Evolutionary conservation across 2,113 vertebrate species (phyloP).

Genomic region (Salminus brasiliensis): DNA sequence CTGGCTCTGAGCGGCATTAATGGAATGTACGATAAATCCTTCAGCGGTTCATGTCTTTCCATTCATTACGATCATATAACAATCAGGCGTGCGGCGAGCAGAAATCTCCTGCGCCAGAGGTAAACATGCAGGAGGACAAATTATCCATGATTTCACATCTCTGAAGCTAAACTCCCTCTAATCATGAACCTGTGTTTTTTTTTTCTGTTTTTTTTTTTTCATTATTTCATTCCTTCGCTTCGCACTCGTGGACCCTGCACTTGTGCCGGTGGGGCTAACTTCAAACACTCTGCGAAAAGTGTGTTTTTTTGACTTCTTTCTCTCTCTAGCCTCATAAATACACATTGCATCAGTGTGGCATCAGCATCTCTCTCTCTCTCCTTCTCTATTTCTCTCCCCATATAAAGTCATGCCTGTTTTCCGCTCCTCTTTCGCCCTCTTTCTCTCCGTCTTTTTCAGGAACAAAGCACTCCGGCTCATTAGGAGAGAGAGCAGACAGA

Average conservation of each 20-base stretch:
- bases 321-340: conserved; percentile 22
- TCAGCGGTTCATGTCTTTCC: not conserved
- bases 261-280: conserved; percentile 31
- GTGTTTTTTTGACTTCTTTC: conserved; percentile 33
- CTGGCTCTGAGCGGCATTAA: not conserved
- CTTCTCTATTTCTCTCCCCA: not conserved
- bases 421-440: conserved; percentile 23
- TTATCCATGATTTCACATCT: not conserved
- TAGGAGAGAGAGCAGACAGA: conserved; percentile 45
- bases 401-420: conserved; percentile 42
- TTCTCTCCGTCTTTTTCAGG: too few relatives aligned
- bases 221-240: conserved; percentile 12
- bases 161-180: not conserved
- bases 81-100: not conserved
- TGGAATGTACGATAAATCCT: conserved; percentile 11
- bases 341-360: conserved; percentile 53
- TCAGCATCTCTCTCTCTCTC: conserved; percentile 40
- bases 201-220: conserved; percentile 27
- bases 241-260: conserved; percentile 27
- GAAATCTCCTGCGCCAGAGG: not conserved
- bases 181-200: conserved; percentile 3
- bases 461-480: conserved; percentile 55
- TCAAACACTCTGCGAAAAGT: conserved; percentile 32
- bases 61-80: not conserved
- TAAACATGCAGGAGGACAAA: not conserved